Base-by-base conservation (phyloP, 92 coral and sea anemone genomes). In the Bergia sp. region DNA sequence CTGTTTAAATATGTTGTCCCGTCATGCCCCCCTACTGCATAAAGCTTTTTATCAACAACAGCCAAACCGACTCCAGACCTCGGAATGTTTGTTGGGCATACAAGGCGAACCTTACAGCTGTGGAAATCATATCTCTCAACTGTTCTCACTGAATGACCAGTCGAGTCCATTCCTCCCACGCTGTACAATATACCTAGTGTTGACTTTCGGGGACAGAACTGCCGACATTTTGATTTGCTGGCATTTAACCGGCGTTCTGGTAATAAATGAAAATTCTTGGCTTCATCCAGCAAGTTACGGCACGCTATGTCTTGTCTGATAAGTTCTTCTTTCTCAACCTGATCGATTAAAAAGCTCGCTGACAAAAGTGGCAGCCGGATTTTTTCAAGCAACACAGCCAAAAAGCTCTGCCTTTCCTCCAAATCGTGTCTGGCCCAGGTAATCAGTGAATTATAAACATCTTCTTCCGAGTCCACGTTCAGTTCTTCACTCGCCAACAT, bases 301-400 rank as follows among this genome's bases (percentile, higher is more conserved):
- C 99, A 96, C 0, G 93, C 92, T 40, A 94, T 95, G 71, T 93
- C 95, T 55, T 92, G 92, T 37, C 96, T 86, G 65, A 96, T 93
- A 20, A 96, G 96, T 85, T 96, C 99, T 87, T 96, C 96, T 89
- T 95, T 95, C 83, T 96, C 99, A 37, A 96, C 96, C 78, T 93
- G 94, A 83, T 96, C 95, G 6, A 96, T 96, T 40, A 92, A 85
- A 92, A 92, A 92, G 73, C 92, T 96, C 37, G 98, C 95, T 23
- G 99, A 92, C 45, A 96, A 72, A 7, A 96, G 91, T 2, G 98
- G 98, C 76, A 96, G 93, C 23, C 99, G 93, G 69, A 96, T 90
- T 84, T 89, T 85, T 12, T 66, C 92, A 1, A 96, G 86, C 12
- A 96, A 92, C 79, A 91, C 95, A 1, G 96, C 93, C 80, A 96